Evolutionary conservation across 2,797 vertebrate species (phyloP).

Genomic region (Urophycis tenuis): DNA sequence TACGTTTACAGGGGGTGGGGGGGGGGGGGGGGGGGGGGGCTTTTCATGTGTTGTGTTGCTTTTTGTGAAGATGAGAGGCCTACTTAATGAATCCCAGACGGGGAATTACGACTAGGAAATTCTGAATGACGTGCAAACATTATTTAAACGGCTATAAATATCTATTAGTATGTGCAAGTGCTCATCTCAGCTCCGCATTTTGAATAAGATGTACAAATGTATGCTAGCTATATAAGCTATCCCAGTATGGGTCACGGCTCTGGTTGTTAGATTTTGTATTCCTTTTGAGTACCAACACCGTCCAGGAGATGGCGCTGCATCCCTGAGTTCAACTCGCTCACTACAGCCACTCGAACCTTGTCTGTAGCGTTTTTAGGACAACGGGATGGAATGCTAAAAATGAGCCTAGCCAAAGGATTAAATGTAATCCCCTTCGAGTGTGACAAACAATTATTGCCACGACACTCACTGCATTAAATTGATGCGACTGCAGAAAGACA

Average conservation of each 20-base stretch:
- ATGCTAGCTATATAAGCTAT: background rate
- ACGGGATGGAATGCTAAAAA: conserved; percentile 22
- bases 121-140: background rate
- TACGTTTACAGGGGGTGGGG: background rate
- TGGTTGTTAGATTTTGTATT: background rate
- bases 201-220: conserved; percentile 3
- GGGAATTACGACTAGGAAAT: background rate
- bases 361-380: conserved; percentile 23
- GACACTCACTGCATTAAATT: conserved; percentile 29
- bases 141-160: background rate
- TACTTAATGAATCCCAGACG: background rate
- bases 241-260: background rate
- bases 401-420: conserved; percentile 35
- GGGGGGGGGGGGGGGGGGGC: no score
- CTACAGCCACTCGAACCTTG: background rate
- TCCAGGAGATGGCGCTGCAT: conserved; percentile 47
- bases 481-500: conserved; percentile 26
- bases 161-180: no score
- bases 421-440: conserved; percentile 49
- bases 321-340: conserved; percentile 20
- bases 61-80: background rate
- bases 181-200: conserved; percentile 1
- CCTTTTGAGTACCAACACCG: conserved; percentile 7
- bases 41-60: background rate
- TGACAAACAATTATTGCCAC: conserved; percentile 46